Evolutionary conservation across 2,888 invertebrate genomes (phyloP), one percentile per base, ranked within the genome.

Genomic region (Portevinia maculata): DNA sequence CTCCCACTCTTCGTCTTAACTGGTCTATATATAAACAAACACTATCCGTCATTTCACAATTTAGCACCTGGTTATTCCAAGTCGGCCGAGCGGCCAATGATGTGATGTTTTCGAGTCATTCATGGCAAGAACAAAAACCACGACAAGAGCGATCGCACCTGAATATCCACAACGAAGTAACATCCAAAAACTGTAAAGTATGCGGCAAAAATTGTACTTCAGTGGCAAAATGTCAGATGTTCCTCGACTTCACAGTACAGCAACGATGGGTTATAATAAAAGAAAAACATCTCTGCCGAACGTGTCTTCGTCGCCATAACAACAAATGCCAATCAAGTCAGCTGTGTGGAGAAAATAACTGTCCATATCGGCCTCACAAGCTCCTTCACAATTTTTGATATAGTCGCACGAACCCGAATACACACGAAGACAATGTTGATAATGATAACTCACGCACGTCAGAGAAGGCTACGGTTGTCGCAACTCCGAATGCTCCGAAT

Each of bases 241-340:
- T 55, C 15, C 44, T 44, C 8, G 44, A 8, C 19, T 44, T 19
- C 9, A 19, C 17, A 8, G 19, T 44, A 44, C 13, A 15, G 44
- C 44, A 7, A 39, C 37, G 37, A n/a, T 39, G 37, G 37, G 7
- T 3, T 17, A 1, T 41, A 24, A 15, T 55, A 55, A 67, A 53
- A 46, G 44, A 41, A 53, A 44, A 67, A 67, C 41, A 67, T 11
- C 17, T 74, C 0, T 84, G 84, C 44, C 15, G 74, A 21, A 64
- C 59, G 8, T 84, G 79, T 13, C 65, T 84, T n/a, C 65, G 57
- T 13, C 60, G 52, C 30, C 74, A 84, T 46, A 24, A 24, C 24
- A 60, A 59, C 15, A 53, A 64, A 1, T 84, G 84, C 11, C 48
- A 53, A 41, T 30, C 24, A 30, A 50, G 13, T 1, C 13, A 34